These are phyloP conservation scores for Deilephila elpenor DNA, from an alignment of 2,888 invertebrate genomes.

Conservation along the genomic window DNA sequence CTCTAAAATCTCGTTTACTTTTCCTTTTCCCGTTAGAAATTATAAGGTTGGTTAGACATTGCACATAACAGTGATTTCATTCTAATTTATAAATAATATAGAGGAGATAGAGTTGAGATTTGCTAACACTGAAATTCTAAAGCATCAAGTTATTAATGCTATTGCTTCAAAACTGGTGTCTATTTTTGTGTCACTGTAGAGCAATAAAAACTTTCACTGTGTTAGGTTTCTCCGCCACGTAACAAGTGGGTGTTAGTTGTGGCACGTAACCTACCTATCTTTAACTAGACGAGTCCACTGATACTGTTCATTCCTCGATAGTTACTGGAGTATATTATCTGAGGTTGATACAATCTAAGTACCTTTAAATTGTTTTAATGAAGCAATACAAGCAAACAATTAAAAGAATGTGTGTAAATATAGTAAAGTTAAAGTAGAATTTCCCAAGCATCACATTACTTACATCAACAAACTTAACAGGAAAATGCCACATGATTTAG, in stretches of 20 bases:
- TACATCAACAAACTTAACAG: constrained; percentile 29
- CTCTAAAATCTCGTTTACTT: constrained; percentile 58
- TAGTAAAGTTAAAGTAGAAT: neutral
- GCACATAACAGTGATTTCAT: neutral
- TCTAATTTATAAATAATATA: neutral
- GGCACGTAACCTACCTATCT: constrained; percentile 52
- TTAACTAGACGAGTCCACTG: constrained; percentile 37
- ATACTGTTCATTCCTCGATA: constrained; percentile 16
- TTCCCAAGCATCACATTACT: constrained; percentile 2
- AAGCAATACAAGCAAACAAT: too few relatives aligned
- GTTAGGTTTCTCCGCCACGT: constrained; percentile 73
- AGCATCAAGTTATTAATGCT: constrained; percentile 27
- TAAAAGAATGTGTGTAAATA: too few relatives aligned
- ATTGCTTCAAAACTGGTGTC: constrained; percentile 44
- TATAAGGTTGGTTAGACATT: neutral
- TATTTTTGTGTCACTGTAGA: constrained; percentile 59
- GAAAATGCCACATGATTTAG: constrained; percentile 37
- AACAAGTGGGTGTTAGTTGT: constrained; percentile 62
- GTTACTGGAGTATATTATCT: neutral
- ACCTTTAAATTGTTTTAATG: neutral
- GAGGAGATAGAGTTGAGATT: neutral
- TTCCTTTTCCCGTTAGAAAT: constrained; percentile 32
- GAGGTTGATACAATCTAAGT: neutral
- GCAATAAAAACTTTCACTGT: constrained; percentile 73
- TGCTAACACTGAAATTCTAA: neutral